These are phyloP conservation scores for Rutpela maculata DNA, from an alignment of 2,888 invertebrate species.

Conservation along the genomic window DNA sequence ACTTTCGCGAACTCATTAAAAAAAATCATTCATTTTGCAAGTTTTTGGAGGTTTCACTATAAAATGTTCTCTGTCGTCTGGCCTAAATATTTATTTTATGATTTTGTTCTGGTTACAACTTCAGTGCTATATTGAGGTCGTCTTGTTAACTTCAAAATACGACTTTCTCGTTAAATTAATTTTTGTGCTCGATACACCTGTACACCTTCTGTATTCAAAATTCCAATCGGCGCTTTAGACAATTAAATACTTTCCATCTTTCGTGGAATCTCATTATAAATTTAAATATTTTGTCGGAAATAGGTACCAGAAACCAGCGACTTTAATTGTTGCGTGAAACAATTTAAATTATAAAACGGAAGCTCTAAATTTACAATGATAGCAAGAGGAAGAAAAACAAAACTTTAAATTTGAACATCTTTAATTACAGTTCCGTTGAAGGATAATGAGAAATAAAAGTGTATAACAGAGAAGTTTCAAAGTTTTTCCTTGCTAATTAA, in stretches of 20 bases:
- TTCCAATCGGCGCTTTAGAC: neutral
- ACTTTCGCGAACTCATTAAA: too few species aligned
- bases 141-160: too few species aligned
- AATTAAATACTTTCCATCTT: slow-evolving; percentile 31
- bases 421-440: slow-evolving; percentile 35
- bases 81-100: too few species aligned
- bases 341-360: slow-evolving; percentile 34
- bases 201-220: neutral
- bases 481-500: slow-evolving; percentile 40
- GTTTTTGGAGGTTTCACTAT: too few species aligned
- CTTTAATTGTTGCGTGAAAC: slow-evolving; percentile 35
- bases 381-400: slow-evolving; percentile 35
- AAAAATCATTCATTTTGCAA: too few species aligned
- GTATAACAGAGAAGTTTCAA: slow-evolving; percentile 25
- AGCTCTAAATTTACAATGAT: slow-evolving; percentile 27
- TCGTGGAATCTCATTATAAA: slow-evolving; percentile 21
- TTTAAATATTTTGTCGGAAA: slow-evolving; percentile 27
- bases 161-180: neutral
- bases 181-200: neutral
- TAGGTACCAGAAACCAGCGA: slow-evolving; percentile 22
- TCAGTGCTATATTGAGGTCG: too few species aligned
- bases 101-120: too few species aligned
- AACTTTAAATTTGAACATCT: slow-evolving; percentile 36
- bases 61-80: too few species aligned
- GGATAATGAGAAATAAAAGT: slow-evolving; percentile 34